These are phyloP conservation scores for Seira musarum DNA, from an alignment of 2,888 invertebrate species.

Conservation along the genomic window DNA sequence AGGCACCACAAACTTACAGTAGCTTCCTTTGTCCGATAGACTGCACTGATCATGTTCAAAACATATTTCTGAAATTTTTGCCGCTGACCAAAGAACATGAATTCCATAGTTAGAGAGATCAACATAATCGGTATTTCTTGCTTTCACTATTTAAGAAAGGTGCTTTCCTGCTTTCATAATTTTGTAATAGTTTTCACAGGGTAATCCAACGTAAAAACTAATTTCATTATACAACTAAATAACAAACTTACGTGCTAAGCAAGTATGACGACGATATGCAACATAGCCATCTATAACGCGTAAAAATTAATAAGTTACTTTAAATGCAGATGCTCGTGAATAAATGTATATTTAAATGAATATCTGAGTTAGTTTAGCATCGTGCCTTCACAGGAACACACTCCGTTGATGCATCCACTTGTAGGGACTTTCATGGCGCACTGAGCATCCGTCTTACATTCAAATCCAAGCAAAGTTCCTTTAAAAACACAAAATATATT, in stretches of 20 bases:
- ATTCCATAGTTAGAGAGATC: too few relatives aligned
- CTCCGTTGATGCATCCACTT: slow-evolving; percentile 87
- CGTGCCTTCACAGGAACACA: slow-evolving; percentile 88
- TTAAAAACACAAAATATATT: slow-evolving; percentile 73
- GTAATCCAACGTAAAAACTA: too few relatives aligned
- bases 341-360: slow-evolving; percentile 76
- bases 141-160: too few relatives aligned
- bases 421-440: slow-evolving; percentile 91
- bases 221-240: too few relatives aligned
- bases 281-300: slow-evolving; percentile 74
- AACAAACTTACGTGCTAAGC: slow-evolving; percentile 93
- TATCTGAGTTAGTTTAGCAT: too few relatives aligned
- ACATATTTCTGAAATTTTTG: slow-evolving; percentile 88
- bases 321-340: not conserved
- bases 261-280: slow-evolving; percentile 91
- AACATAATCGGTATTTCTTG: too few relatives aligned
- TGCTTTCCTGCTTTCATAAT: too few relatives aligned
- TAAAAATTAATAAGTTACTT: not conserved
- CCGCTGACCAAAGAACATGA: slow-evolving; percentile 83
- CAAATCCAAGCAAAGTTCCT: slow-evolving; percentile 89
- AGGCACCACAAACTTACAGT: slow-evolving; percentile 91
- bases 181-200: too few relatives aligned
- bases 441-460: slow-evolving; percentile 87
- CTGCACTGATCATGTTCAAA: slow-evolving; percentile 92
- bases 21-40: slow-evolving; percentile 86